Evolutionary conservation across 2,888 invertebrate genomes (phyloP), one percentile per base, ranked within the genome.

Genomic region (Parnassius apollo): DNA sequence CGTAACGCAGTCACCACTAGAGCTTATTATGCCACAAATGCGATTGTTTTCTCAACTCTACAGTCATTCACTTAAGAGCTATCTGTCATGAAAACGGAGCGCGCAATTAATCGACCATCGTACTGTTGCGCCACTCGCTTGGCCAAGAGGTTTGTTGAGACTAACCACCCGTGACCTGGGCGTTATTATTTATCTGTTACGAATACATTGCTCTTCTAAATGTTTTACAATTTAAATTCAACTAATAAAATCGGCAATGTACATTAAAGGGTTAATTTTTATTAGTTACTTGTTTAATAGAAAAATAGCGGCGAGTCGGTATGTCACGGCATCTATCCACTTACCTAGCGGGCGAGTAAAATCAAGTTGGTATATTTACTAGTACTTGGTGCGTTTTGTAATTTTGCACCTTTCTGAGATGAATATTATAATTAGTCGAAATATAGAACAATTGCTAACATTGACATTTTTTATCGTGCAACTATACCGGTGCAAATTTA

Each of bases 51-150:
- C 59, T 61, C 59, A 66, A 65, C 54, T 64, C 62, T 65, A 57
- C 62, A 64, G 64, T 64, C 65, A 65, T 71, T 72, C 65, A 68
- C 56, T 59, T 59, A 55, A 69, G 66, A 73, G 66, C 72, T 75
- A 78, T 80, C 74, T 76, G 72, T 77, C 72, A 75, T 75, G 74
- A 79, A 83, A 85, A 80, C 80, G 73, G 79, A 81, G 75, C 78
- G 75, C 73, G 78, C 80, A 83, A 83, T 85, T 83, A 83, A 86
- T 84, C 78, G 77, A 80, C 77, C 78, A 82, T 83, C 80, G 76
- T 74, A 66, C 75, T 75, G 72, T 86, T 85, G 77, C 82, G 76
- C 74, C 79, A 85, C 75, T 70, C 76, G 76, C 75, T 74, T 75
- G 71, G 71, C 73, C 73, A 75, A 79, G 75, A 73, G 69, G 69